Base-by-base conservation (phyloP, 2,888 invertebrate species). In the Andrena fulva region DNA sequence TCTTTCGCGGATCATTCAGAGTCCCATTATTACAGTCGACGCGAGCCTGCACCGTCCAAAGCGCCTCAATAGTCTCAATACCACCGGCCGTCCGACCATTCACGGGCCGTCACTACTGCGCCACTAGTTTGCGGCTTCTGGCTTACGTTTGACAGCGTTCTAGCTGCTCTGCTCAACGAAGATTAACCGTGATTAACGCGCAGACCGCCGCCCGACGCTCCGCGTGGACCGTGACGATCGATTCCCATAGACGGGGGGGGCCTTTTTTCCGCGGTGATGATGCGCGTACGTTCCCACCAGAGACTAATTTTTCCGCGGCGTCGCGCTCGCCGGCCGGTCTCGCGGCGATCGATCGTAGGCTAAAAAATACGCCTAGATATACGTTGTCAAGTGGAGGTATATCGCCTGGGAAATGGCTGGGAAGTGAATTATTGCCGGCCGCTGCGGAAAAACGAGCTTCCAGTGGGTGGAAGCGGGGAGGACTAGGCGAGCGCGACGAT, bases 351-450 rank as follows among this genome's bases (percentile, higher is more conserved):
- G 74, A 77, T 68, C 59, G 60, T n/a, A 4, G 7, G 54, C n/a
- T 52, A 59, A 84, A 82, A 87, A 87, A 73, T 56, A 24, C 52
- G 59, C 16, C 50, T 80, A 69, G 84, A 88, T 90, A 90, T 89
- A 90, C 87, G 90, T 90, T 89, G 90, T 89, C 90, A 87, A 90
- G 89, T 90, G 90, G 87, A 89, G 87, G 90, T 89, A 86, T 91
- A 91, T 91, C 89, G 91, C 86, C 86, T 88, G 88, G 91, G 89
- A 91, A 92, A 92, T 91, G 92, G 92, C 85, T 89, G 87, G 91
- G 91, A 92, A 91, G 91, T 92, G 91, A 92, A 92, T 91, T 92
- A 92, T 92, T 91, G 88, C 85, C 86, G 86, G 88, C 87, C 83
- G 86, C 83, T 86, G 78, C 77, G 88, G 89, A 90, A 89, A 91